These are phyloP conservation scores for Pogonognathellus flavescens DNA, from an alignment of 1,140 invertebrate species.

Conservation along the genomic window DNA sequence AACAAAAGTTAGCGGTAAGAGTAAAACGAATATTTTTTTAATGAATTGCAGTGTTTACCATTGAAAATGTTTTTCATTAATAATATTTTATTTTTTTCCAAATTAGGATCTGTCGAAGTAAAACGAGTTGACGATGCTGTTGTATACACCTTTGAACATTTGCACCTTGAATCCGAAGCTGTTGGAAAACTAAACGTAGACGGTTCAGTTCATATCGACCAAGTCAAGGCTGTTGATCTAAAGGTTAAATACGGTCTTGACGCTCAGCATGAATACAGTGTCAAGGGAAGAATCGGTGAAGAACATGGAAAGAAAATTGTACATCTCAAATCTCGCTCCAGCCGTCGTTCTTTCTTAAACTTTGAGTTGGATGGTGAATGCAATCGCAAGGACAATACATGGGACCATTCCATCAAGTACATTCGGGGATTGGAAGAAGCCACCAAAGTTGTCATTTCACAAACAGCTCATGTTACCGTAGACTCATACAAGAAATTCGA, in stretches of 20 bases:
- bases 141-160: neutral
- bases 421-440: constrained; percentile 48
- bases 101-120: neutral
- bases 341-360: constrained; percentile 72
- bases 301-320: constrained; percentile 62
- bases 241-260: constrained; percentile 70
- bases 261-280: constrained; percentile 73
- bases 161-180: constrained; percentile 40
- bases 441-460: constrained; percentile 39
- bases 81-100: neutral
- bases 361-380: constrained; percentile 73
- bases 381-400: constrained; percentile 65
- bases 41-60: neutral
- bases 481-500: constrained; percentile 57
- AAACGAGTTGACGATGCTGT: neutral
- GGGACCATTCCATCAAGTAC: constrained; percentile 49
- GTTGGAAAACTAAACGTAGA: constrained; percentile 67
- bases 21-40: neutral
- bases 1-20: constrained; percentile 54
- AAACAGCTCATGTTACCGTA: constrained; percentile 21
- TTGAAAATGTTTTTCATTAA: constrained; percentile 7
- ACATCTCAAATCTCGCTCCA: constrained; percentile 58
- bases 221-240: constrained; percentile 62
- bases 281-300: constrained; percentile 71
- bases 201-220: constrained; percentile 68